Conservation (phyloP, 2,888 invertebrate genomes). For the Dasysyrphus tricinctus region DNA sequence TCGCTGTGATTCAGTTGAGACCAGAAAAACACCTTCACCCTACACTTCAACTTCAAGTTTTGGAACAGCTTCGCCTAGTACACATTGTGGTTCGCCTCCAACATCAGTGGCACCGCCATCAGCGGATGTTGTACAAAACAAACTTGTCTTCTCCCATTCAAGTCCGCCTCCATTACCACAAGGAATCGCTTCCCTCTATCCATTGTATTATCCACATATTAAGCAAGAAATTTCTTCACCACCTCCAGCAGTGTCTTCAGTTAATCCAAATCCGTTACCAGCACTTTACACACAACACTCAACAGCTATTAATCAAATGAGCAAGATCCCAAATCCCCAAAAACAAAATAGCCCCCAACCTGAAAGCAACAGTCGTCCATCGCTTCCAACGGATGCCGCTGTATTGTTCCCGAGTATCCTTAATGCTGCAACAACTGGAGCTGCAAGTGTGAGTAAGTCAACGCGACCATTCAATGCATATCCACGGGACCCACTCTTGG, state of each 20-base stretch:
- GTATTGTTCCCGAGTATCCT: constrained; percentile 67
- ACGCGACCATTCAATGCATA: constrained; percentile 89
- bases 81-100: constrained; percentile 64
- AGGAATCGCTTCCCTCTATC: constrained; percentile 60
- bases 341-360: constrained; percentile 2
- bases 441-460: constrained; percentile 80
- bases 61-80: constrained; percentile 79
- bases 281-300: constrained; percentile 62
- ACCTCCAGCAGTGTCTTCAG: constrained; percentile 20
- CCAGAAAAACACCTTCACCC: constrained; percentile 82
- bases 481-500: constrained; percentile 87
- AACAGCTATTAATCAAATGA: constrained; percentile 36
- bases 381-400: constrained; percentile 52
- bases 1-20: constrained; percentile 81
- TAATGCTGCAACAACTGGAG: constrained; percentile 60
- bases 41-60: constrained; percentile 81
- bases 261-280: constrained; percentile 40
- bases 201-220: constrained; percentile 61
- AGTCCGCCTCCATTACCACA: constrained; percentile 19
- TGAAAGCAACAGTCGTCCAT: constrained; percentile 49
- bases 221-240: constrained; percentile 59
- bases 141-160: constrained; percentile 44
- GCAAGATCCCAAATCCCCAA: constrained; percentile 58
- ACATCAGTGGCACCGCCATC: background rate
- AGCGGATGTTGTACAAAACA: constrained; percentile 11